Base-by-base conservation (phyloP, 2,113 vertebrate species). In the Caranx ignobilis region DNA sequence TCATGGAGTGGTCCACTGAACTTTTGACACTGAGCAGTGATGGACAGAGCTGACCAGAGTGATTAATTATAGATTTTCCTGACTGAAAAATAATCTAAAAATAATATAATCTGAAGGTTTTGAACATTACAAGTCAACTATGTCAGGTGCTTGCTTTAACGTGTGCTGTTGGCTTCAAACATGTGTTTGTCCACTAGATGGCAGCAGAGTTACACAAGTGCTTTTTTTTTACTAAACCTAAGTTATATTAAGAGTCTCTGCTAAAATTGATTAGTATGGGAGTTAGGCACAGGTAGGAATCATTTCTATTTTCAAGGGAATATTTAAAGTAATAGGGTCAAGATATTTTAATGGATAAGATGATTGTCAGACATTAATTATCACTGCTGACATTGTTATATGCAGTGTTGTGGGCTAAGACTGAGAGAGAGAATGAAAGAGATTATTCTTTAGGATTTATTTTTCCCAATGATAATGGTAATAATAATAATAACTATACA, bases 171-270 rank as follows among this genome's bases (percentile, higher is more conserved):
- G 1, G 3, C 11, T 45, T 55, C 3, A 13, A 37, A 6, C 15
- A 3, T 2, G 0, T 82, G 71, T 62, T 67, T 87, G 77, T 73
- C 87, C 93, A 88, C 64, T 89, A 94, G 94, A 74, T 89, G 93
- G 91, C 87, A 89, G 66, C 63, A 92, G 68, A 91, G 79, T 76
- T 21, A 18, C 74, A 88, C 19, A 45, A 57, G 83, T 60, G 19
- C 48, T 26, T 26, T 26, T 26, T 71, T 47, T 63, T 39, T 21
- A 54, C 59, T 2, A 54, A 55, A 4, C 1, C 0, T 64, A 7
- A 18, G 32, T 57, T 34, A 41, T 41, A n/a, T 32, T 43, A 13
- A 45, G 21, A 57, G 16, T 43, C 21, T 48, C 15, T 64, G 18
- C 75, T 72, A 55, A 79, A 74, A 72, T 69, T 87, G 72, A 85